phyloP scores from a whole-genome alignment of 2,888 invertebrate species.

The Nephrotoma appendiculata region DNA sequence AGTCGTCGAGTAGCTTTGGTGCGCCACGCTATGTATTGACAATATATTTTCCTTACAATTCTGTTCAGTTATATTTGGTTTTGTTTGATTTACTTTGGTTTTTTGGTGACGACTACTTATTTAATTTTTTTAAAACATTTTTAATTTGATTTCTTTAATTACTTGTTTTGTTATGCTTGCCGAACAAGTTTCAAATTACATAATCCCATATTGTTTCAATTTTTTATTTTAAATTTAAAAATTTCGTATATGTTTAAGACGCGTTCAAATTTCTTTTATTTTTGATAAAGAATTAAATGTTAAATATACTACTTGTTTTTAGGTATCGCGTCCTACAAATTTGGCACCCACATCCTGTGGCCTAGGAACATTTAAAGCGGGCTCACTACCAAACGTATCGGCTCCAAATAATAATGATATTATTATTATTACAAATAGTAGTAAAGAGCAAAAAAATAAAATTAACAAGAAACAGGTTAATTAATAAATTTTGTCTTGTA shows the following conservation, averaged over 20 bases:
- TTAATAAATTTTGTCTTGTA: background rate
- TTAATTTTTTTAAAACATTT: background rate
- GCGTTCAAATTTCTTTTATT: background rate
- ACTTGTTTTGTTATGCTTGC: background rate
- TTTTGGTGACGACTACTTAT: background rate
- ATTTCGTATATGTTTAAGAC: background rate
- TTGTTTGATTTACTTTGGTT: background rate
- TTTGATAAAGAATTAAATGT: background rate
- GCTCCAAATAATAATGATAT: slow-evolving; percentile 6
- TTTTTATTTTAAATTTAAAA: background rate
- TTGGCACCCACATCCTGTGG: background rate
- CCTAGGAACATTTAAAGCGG: slow-evolving; percentile 10
- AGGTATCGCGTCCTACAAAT: slow-evolving; percentile 1
- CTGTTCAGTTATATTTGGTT: background rate
- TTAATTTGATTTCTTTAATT: background rate
- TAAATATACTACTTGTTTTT: background rate
- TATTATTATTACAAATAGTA: background rate
- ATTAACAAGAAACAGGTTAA: slow-evolving; percentile 1
- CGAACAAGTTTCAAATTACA: background rate
- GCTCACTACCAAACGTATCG: slow-evolving; percentile 11
- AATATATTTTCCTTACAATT: background rate
- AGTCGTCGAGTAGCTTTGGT: background rate
- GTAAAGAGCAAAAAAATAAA: background rate
- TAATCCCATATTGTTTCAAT: background rate
- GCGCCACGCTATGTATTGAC: background rate